Base-by-base conservation (phyloP, 2,888 invertebrate genomes). In the Lissonota sp. region DNA sequence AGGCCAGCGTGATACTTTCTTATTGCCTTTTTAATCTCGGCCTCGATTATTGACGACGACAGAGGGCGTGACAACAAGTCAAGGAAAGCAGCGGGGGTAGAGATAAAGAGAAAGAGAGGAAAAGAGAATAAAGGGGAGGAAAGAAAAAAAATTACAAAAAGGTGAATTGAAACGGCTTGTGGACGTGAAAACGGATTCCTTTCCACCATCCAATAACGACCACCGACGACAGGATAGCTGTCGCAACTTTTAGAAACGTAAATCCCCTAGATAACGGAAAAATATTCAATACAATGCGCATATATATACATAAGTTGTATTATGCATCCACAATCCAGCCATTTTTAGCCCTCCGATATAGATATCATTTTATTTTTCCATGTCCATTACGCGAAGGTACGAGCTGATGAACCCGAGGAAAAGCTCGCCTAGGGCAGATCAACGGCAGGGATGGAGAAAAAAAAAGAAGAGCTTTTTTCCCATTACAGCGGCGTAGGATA, bases 131-230 rank as follows among this genome's bases (percentile, higher is more conserved):
- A 42, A 42, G 7, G 42, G 10, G 44, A 44, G 44, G 44, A 44
- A 44, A 4, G 44, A 10, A 44, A n/a, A 10, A 44, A 44, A 44
- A 10, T 8, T 6, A 4, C 1, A 4, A 4, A 44, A 8, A 44
- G 44, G 10, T 10, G 44, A 44, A 44, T 37, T 37, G 7, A 53
- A 57, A 37, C 5, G 3, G 42, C 42, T 60, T 0, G n/a, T 42
- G 40, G 42, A 12, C 14, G 10, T 60, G 60, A 14, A 42, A 60
- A 60, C 6, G 42, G 12, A 42, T 39, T 39, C 60, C 60, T 14
- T 42, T 69, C 62, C 66, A 44, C 53, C 62, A 57, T 76, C 63
- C 62, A 76, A 76, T 76, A 69, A 69, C 69, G 62, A 69, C 42
- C 73, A 57, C 12, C 44, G 16, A 37, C 10, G 57, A 10, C 26